A percentile compares a stretch with the other conserved stretches of the same genome.
phyloP scores from a whole-genome alignment of 2,888 invertebrate species.

The Drosophila pegasa region DNA sequence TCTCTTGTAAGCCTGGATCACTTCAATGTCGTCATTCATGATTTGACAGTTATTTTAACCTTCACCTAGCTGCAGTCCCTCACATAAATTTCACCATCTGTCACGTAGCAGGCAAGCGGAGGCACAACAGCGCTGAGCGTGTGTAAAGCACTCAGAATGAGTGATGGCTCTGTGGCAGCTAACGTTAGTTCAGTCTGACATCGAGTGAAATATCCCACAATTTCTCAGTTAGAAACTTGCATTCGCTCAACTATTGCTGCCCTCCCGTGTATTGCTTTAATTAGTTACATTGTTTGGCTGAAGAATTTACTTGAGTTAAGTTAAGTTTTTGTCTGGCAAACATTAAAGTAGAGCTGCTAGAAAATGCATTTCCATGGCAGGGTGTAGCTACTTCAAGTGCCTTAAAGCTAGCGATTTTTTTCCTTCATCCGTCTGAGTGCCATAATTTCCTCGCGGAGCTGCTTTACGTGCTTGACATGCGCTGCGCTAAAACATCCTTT shows the following conservation, averaged over 20 bases:
- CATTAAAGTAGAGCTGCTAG: background rate
- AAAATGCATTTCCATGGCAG: background rate
- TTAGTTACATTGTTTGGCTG: background rate
- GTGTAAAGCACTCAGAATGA: slow-evolving; percentile 12
- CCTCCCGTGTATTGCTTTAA: background rate
- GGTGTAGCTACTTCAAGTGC: background rate
- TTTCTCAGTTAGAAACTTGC: background rate
- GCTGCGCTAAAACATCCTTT: slow-evolving; percentile 6
- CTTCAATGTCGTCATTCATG: background rate
- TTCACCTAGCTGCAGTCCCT: background rate
- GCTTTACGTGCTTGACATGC: slow-evolving; percentile 14
- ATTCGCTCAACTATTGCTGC: background rate
- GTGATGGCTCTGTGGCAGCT: slow-evolving; percentile 22
- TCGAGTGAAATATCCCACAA: background rate
- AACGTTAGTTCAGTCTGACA: slow-evolving; percentile 7
- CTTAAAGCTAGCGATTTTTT: background rate
- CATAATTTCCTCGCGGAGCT: slow-evolving; percentile 1
- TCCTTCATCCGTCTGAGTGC: background rate
- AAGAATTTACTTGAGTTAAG: background rate
- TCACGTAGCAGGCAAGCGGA: slow-evolving; percentile 9
- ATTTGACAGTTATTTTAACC: background rate
- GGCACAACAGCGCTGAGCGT: background rate
- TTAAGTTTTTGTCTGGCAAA: background rate
- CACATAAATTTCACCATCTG: slow-evolving; percentile 6
- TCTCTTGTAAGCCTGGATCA: too few species aligned